Conservation (phyloP, 2,113 vertebrate genomes). For the Grus americana region DNA sequence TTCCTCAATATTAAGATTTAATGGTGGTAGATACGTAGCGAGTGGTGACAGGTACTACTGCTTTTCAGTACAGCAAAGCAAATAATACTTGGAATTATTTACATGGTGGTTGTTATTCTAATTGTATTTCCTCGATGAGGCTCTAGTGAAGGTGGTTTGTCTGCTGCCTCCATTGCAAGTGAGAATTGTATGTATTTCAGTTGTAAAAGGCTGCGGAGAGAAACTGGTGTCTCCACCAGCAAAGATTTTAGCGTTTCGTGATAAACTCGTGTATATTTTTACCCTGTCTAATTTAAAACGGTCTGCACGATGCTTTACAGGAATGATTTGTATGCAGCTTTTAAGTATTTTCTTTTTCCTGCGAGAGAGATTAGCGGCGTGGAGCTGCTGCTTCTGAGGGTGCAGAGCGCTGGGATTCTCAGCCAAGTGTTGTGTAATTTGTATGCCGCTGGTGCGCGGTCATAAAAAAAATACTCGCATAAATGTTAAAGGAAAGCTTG, state of each 20-base stretch:
- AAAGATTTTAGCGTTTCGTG: neutral
- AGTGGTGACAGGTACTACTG: constrained; percentile 44
- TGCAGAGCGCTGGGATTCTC: neutral
- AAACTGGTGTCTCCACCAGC: neutral
- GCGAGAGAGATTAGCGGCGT: neutral
- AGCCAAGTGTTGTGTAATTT: constrained; percentile 30
- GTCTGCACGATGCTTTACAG: neutral
- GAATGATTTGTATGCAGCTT: constrained; percentile 32
- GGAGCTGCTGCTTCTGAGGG: neutral
- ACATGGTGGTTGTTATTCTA: neutral
- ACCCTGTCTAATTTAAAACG: constrained; percentile 20
- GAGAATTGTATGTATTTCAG: neutral
- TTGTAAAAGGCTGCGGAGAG: neutral
- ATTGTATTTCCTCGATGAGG: neutral
- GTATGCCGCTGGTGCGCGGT: constrained; percentile 7
- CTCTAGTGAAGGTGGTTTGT: neutral
- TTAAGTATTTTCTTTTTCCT: constrained; percentile 10
- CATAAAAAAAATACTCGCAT: neutral
- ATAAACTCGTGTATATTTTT: constrained; percentile 16
- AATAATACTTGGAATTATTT: neutral
- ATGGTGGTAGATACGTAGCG: neutral
- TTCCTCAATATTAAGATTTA: neutral
- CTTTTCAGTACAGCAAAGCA: neutral
- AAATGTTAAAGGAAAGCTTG: neutral
- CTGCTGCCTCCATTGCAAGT: neutral